Evolutionary conservation across 2,113 vertebrate species (phyloP).

Genomic region (Hylia prasina): DNA sequence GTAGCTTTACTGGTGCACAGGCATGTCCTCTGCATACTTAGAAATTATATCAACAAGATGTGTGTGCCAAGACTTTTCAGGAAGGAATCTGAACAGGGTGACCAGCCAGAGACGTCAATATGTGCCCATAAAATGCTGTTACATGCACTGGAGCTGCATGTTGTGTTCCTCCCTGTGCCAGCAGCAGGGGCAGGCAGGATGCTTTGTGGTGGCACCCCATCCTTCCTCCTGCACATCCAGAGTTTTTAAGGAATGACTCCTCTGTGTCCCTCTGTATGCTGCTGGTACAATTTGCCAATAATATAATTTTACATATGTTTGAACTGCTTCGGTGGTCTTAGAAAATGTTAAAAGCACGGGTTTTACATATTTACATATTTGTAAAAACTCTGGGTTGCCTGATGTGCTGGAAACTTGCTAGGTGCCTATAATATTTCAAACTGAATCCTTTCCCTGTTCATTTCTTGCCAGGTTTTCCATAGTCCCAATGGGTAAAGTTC

Average conservation of each 20-base stretch:
- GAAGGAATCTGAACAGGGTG: neutral
- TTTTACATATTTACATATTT: too few relatives aligned
- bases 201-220: neutral
- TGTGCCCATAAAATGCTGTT: neutral
- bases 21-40: neutral
- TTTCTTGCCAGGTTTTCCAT: neutral
- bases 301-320: neutral
- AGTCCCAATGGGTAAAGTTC: neutral
- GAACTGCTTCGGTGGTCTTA: neutral
- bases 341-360: neutral
- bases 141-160: rapidly evolving
- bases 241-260: neutral
- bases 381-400: neutral
- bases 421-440: neutral
- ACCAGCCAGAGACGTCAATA: neutral
- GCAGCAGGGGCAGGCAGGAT: neutral
- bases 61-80: neutral
- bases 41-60: neutral
- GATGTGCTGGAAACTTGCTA: neutral
- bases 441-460: neutral
- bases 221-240: neutral
- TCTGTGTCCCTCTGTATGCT: neutral
- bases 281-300: neutral
- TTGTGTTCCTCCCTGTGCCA: neutral
- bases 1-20: neutral